Conservation (phyloP, 1,140 invertebrate species). For the Atopsyche davidsoni region DNA sequence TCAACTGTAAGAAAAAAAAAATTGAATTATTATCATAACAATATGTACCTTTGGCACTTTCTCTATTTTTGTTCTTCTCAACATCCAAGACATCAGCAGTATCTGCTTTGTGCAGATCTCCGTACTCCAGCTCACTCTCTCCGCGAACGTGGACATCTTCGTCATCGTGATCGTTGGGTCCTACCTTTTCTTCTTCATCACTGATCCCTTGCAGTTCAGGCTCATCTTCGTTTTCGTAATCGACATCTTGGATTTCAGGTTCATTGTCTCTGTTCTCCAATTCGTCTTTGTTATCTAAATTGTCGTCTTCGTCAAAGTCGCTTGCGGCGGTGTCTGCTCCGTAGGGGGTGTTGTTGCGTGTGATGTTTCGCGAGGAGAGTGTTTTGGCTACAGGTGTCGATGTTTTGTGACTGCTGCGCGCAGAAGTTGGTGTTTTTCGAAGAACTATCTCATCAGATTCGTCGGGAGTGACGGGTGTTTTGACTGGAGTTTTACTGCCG, state of each 20-base stretch:
- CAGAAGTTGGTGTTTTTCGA: background rate
- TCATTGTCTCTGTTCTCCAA: slow-evolving; percentile 6
- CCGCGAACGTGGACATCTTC: slow-evolving; percentile 43
- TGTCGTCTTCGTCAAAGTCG: slow-evolving; percentile 12
- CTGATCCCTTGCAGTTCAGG: slow-evolving; percentile 10
- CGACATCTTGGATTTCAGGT: slow-evolving; percentile 12
- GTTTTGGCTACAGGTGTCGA: background rate
- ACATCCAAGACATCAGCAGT: slow-evolving; percentile 38
- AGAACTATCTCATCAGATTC: slow-evolving; percentile 2
- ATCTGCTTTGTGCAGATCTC: slow-evolving; percentile 38
- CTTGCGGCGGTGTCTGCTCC: slow-evolving; percentile 4
- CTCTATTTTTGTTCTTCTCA: slow-evolving; percentile 31
- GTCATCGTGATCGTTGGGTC: slow-evolving; percentile 37
- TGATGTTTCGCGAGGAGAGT: slow-evolving; percentile 4
- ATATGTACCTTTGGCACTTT: slow-evolving; percentile 18
- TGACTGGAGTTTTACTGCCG: too few species aligned
- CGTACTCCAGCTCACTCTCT: slow-evolving; percentile 41
- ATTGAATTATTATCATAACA: slow-evolving; percentile 9
- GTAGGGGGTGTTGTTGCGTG: background rate
- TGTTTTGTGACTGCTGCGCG: slow-evolving; percentile 11
- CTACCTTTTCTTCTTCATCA: slow-evolving; percentile 5
- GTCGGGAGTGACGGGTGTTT: too few species aligned
- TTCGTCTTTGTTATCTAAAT: slow-evolving; percentile 9
- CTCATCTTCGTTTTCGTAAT: slow-evolving; percentile 26
- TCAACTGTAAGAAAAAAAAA: background rate